Conservation (phyloP, 1,140 invertebrate genomes). For the Monomorium pharaonis region DNA sequence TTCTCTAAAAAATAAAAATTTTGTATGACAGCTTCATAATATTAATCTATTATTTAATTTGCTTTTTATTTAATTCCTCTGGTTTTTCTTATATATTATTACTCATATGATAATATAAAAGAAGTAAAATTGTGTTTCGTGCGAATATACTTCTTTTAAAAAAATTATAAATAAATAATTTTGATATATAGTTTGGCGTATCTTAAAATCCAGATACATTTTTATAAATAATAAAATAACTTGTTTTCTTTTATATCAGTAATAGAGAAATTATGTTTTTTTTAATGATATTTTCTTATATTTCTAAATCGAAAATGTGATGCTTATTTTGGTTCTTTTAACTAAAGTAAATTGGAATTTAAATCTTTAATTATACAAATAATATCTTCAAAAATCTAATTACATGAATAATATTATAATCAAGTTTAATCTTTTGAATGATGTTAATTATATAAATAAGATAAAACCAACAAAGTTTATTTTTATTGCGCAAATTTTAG, state of each 20-base stretch:
- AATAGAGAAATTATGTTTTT: not conserved
- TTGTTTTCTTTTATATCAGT: not conserved
- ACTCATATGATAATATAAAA: not conserved
- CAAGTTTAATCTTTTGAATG: not conserved
- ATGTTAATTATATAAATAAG: not conserved
- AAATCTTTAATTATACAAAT: not conserved
- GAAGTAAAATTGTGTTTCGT: not conserved
- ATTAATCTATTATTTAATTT: not conserved
- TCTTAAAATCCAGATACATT: not conserved
- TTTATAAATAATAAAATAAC: not conserved
- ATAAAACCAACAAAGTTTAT: not conserved
- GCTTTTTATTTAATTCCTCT: not conserved
- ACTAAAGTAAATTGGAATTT: not conserved
- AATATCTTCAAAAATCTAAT: not conserved
- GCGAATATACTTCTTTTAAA: not conserved
- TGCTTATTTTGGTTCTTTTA: not conserved
- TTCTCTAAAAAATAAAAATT: not conserved
- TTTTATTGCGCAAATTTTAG: not conserved
- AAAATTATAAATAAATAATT: not conserved
- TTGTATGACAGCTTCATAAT: not conserved
- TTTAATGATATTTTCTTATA: not conserved
- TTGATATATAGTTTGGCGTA: not conserved
- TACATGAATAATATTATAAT: not conserved
- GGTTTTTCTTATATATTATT: not conserved
- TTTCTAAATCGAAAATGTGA: not conserved